phyloP scores from a whole-genome alignment of 2,113 vertebrate species.

The Anoura caudifer region DNA sequence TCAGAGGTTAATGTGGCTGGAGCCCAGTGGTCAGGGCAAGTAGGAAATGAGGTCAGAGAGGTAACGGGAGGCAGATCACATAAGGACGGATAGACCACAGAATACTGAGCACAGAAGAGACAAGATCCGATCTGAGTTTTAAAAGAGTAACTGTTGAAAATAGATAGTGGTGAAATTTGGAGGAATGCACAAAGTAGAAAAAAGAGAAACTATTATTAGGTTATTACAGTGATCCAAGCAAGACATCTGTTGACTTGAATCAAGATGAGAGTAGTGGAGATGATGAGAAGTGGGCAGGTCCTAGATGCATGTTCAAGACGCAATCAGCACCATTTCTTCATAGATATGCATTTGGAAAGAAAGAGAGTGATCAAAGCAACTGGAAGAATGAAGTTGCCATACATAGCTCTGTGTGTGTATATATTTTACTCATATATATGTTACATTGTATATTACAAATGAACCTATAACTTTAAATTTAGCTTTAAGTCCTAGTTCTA shows the following conservation, averaged over 20 bases:
- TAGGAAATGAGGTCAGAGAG: not conserved
- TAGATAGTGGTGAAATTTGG: not conserved
- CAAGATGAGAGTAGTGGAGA: not conserved
- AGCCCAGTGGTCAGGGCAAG: not conserved
- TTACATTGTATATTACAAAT: not conserved
- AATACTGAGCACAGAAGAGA: not conserved
- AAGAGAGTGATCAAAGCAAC: not conserved
- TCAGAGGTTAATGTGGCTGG: not conserved
- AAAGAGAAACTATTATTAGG: not conserved
- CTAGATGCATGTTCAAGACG: not conserved
- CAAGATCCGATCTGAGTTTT: not conserved
- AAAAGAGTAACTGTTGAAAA: not conserved
- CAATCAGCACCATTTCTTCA: not conserved
- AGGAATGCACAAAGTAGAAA: not conserved
- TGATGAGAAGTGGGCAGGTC: not conserved
- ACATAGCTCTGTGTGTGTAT: not conserved
- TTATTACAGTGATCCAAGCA: not conserved
- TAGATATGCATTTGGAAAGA: not conserved
- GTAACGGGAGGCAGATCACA: not conserved
- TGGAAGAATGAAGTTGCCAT: not conserved
- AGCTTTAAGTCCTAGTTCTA: not conserved
- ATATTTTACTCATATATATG: not conserved
- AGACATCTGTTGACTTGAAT: not conserved
- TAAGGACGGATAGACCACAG: no score
- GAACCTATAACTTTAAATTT: not conserved